A percentile compares a stretch with the other conserved stretches of the same genome.
These are phyloP conservation scores for Euzophera pinguis DNA, from an alignment of 2,888 invertebrate genomes.

Conservation along the genomic window DNA sequence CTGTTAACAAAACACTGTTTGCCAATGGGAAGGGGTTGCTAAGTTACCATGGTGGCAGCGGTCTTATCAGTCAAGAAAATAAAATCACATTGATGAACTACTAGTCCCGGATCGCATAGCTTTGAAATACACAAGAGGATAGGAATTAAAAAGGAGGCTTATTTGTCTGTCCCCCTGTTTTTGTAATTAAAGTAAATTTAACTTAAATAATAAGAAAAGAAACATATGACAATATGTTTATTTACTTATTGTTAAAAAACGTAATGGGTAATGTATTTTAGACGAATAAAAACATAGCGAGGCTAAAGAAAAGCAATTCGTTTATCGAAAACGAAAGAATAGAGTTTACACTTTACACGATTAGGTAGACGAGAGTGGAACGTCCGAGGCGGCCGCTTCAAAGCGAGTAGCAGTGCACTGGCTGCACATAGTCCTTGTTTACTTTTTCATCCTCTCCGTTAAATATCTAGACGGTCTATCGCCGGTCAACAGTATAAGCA, in stretches of 20 bases:
- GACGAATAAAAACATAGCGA: not conserved
- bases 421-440: constrained; percentile 49
- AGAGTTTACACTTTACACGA: constrained; percentile 48
- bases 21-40: constrained; percentile 13
- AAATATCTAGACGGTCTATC: constrained; percentile 58
- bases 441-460: constrained; percentile 52
- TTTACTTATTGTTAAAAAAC: too few relatives aligned
- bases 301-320: constrained; percentile 1
- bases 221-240: too few relatives aligned
- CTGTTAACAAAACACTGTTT: constrained; percentile 22
- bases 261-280: not conserved
- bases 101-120: too few relatives aligned
- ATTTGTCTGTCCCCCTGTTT: too few relatives aligned
- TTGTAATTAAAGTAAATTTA: too few relatives aligned
- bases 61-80: not conserved
- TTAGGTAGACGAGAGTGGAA: constrained; percentile 36
- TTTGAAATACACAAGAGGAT: too few relatives aligned
- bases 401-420: constrained; percentile 28
- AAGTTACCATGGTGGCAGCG: constrained; percentile 3
- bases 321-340: constrained; percentile 36
- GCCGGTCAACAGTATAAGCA: constrained; percentile 56
- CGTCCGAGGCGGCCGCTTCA: constrained; percentile 31
- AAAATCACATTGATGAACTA: not conserved
- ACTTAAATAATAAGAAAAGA: too few relatives aligned
- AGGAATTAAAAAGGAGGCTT: too few relatives aligned